These are phyloP conservation scores for Priapulus caudatus DNA, from an alignment of 2,888 invertebrate genomes.

Conservation along the genomic window DNA sequence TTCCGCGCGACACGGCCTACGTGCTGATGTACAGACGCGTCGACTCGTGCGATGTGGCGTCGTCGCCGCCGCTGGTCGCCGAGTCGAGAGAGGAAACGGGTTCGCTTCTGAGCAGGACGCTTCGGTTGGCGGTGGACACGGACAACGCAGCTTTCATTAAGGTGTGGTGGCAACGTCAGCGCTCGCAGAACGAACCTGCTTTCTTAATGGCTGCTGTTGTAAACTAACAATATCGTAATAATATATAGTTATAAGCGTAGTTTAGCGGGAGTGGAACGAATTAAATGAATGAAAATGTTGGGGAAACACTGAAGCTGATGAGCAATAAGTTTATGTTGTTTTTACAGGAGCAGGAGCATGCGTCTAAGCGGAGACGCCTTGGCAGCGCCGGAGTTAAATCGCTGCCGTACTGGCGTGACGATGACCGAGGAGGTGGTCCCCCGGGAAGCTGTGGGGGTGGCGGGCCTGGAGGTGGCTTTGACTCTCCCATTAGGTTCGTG, in stretches of 20 bases:
- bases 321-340: too few species aligned
- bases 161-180: too few species aligned
- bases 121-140: background rate
- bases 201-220: background rate
- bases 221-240: background rate
- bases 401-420: background rate
- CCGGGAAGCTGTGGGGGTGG: background rate
- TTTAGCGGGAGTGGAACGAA: too few species aligned
- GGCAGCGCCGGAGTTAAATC: background rate
- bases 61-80: background rate
- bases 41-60: background rate
- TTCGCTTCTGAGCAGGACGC: background rate
- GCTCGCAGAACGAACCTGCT: too few species aligned
- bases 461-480: too few species aligned
- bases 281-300: too few species aligned
- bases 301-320: background rate
- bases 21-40: slow-evolving; percentile 60
- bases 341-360: background rate
- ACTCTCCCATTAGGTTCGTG: too few species aligned
- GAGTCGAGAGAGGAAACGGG: too few species aligned
- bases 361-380: background rate
- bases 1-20: slow-evolving; percentile 64
- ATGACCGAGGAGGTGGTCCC: background rate
- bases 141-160: background rate
- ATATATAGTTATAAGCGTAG: too few species aligned